Base-by-base conservation (phyloP, 1,140 invertebrate species). In the Drosophila takahashii region DNA sequence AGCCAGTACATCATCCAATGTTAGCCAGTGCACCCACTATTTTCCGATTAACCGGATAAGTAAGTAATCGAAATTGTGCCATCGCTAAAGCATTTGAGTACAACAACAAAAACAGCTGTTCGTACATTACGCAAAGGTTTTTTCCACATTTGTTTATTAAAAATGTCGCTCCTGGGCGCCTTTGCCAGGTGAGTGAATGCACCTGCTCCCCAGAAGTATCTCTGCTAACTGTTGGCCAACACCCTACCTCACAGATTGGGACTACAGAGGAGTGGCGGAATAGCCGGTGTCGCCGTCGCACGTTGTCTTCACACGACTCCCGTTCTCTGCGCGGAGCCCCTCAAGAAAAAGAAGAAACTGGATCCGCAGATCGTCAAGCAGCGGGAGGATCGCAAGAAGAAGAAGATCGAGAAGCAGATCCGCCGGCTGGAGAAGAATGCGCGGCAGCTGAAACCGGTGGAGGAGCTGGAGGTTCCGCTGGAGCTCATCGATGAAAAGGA, bases 321-420 rank as follows among this genome's bases (percentile, higher is more conserved):
- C 0, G 60, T 86, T 8, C 65, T 92, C 7, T 92, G 69, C 84
- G 96, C 94, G 34, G 97, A 98, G 92, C 97, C 97, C 3, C 92
- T 98, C 70, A 98, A 97, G 90, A 98, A 96, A 92, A 98, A 97
- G 92, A 98, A 96, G 87, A 95, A 94, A 87, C 59, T 98, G 4
- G 97, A 98, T 93, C 97, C 97, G 27, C 93, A 93, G 11, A 93
- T 98, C 29, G 70, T 97, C 1, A 96, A 95, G 91, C 94, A 94
- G 11, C 93, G 97, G 85, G 96, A 97, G 91, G 97, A 98, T 13
- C 94, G 96, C 51, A 96, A 93, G 78, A 95, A 95, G 67, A 97
- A 94, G 81, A 97, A 95, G 92, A 73, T 98, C 16, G 97, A 97
- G 90, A 98, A 97, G 92, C 94, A 94, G 87, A 98, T 98, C 77